phyloP scores from a whole-genome alignment of 2,888 invertebrate genomes.

The Hypomecis atomaria region DNA sequence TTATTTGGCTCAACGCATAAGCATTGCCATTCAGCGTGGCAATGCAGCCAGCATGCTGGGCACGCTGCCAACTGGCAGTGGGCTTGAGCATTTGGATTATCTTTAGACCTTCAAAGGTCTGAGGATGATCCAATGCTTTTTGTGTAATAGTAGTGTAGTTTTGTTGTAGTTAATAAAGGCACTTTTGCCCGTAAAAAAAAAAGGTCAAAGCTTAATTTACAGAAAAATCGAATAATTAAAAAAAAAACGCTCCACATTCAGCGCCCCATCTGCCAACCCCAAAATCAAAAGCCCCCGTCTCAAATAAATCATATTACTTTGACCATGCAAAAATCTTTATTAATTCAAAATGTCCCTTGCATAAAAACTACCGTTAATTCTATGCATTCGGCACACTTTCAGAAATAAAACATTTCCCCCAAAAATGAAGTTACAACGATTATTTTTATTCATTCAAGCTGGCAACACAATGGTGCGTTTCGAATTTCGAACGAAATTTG shows the following conservation, averaged over 20 bases:
- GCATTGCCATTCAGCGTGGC: too few relatives aligned
- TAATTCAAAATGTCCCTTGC: constrained; percentile 73
- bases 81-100: too few relatives aligned
- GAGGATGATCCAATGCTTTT: too few relatives aligned
- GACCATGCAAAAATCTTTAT: constrained; percentile 71
- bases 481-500: constrained; percentile 84
- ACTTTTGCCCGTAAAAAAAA: too few relatives aligned
- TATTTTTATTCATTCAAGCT: constrained; percentile 78
- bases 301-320: constrained; percentile 60
- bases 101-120: too few relatives aligned
- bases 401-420: constrained; percentile 67
- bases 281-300: constrained; percentile 44
- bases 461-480: constrained; percentile 78
- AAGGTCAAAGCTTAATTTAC: too few relatives aligned
- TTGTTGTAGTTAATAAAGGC: too few relatives aligned
- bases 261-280: constrained; percentile 40
- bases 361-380: constrained; percentile 79
- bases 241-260: constrained; percentile 32
- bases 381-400: constrained; percentile 62
- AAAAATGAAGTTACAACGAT: constrained; percentile 73
- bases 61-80: too few relatives aligned
- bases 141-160: too few relatives aligned
- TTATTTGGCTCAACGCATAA: too few relatives aligned
- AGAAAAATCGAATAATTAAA: not conserved
- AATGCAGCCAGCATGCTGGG: too few relatives aligned